Base-by-base conservation (phyloP, 2,113 vertebrate genomes). In the Motacilla tschutschensis region DNA sequence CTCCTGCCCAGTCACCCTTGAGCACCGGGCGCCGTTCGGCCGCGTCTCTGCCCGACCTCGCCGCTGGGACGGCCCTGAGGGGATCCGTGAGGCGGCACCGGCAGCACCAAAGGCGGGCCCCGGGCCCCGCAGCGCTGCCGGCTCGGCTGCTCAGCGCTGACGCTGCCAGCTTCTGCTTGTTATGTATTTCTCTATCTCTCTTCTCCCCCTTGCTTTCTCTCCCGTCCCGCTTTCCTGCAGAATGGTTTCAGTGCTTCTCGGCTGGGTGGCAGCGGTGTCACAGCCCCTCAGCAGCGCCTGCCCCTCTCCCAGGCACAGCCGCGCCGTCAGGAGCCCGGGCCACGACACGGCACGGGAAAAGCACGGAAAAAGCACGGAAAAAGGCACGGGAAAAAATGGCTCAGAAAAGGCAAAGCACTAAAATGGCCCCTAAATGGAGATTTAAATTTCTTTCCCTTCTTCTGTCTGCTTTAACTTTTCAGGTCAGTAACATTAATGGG, bases 311-410 rank as follows among this genome's bases (percentile, higher is more conserved):
- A 4, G 51, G 36, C 60, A 9, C 26, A 4, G 60, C 53, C 8
- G 4, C 1, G 31, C 31, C 3, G 1, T 8, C 60, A 3, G n/a
- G n/a, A 54, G 29, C 43, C 83, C 9, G 11, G 2, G 55, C 57
- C 83, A 9, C 19, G 31, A 35, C 25, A 7, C 1, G 22, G n/a
- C 25, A 3, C 1, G 2, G 57, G 15, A 13, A 46, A 51, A 25
- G 33, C 33, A 33, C 33, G 33, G 33, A 33, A 13, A 46, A 51
- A 25, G 33, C 33, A 33, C 33, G 33, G 33, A 33, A 33, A 33
- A 33, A 33, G 33, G 5, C 67, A 12, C 1, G 1, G 55, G 5
- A 53, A 33, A 44, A 60, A 13, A 46, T 2, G 9, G 29, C 15
- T 38, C 25, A 6, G 21, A 15, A 64, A 67, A 53, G 41, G 25